phyloP scores from a whole-genome alignment of 1,140 invertebrate species.

The Pinna nobilis region DNA sequence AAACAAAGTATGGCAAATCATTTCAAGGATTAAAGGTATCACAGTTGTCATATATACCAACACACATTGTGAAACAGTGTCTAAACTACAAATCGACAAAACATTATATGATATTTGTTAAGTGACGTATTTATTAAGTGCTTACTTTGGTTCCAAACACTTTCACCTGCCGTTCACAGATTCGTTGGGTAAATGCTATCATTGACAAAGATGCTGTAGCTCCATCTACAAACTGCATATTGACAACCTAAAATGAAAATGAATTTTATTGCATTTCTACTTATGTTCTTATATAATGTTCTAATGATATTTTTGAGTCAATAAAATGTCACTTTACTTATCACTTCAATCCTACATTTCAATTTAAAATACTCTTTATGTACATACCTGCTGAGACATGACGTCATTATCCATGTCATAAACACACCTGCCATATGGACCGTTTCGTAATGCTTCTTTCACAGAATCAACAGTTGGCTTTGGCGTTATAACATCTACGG shows the following conservation, averaged over 20 bases:
- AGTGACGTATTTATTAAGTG: neutral
- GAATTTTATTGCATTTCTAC: too few relatives aligned
- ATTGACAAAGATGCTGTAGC: slow-evolving; percentile 74
- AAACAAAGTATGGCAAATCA: too few relatives aligned
- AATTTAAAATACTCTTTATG: neutral
- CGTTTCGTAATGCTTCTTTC: slow-evolving; percentile 66
- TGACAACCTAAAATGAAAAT: slow-evolving; percentile 72
- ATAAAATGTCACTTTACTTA: too few relatives aligned
- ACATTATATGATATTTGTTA: neutral
- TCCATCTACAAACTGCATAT: slow-evolving; percentile 75
- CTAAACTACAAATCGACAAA: neutral
- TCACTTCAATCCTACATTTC: too few relatives aligned
- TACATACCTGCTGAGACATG: slow-evolving; percentile 70
- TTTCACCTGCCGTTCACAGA: slow-evolving; percentile 70
- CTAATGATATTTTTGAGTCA: too few relatives aligned
- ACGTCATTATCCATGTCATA: slow-evolving; percentile 76
- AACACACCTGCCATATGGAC: slow-evolving; percentile 75
- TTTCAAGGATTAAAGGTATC: too few relatives aligned
- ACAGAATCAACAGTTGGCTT: slow-evolving; percentile 71
- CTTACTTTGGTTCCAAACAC: slow-evolving; percentile 70
- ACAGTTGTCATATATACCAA: neutral
- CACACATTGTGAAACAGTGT: neutral
- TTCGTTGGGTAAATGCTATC: slow-evolving; percentile 75
- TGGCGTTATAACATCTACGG: slow-evolving; percentile 64
- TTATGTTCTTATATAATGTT: too few relatives aligned